phyloP scores from a whole-genome alignment of 2,113 vertebrate genomes.

The Todiramphus chloris region DNA sequence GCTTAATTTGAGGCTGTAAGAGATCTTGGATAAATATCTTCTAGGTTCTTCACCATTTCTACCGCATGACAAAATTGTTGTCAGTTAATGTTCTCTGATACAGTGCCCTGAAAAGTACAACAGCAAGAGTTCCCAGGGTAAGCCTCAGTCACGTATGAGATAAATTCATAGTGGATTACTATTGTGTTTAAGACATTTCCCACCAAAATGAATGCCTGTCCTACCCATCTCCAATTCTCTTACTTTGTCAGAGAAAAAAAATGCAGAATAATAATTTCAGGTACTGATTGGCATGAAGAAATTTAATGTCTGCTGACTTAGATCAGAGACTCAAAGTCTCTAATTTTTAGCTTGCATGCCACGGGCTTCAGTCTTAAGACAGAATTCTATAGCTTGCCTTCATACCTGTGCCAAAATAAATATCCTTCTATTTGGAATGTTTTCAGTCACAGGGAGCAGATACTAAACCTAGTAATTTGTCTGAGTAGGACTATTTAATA shows the following conservation, averaged over 20 bases:
- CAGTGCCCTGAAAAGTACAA: not conserved
- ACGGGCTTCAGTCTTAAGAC: not conserved
- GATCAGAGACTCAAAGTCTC: not conserved
- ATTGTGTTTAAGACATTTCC: not conserved
- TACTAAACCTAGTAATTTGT: not conserved
- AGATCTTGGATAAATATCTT: not conserved
- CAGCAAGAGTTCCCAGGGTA: not conserved
- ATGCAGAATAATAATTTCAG: not conserved
- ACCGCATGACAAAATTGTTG: not conserved
- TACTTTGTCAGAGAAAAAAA: not conserved
- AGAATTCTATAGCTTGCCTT: not conserved
- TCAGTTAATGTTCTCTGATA: not conserved
- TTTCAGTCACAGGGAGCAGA: not conserved
- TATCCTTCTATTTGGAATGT: not conserved
- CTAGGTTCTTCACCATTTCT: not conserved
- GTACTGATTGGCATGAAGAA: not conserved
- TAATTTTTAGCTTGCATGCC: not conserved
- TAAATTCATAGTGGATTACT: not conserved
- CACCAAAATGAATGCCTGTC: not conserved
- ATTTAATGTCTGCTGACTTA: not conserved
- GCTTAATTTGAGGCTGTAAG: not conserved
- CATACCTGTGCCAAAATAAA: not conserved
- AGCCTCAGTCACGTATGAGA: not conserved
- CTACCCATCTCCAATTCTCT: not conserved
- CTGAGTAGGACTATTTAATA: not conserved